Evolutionary conservation across 2,113 vertebrate species (phyloP).

Genomic region (Protobothrops mucrosquamatus): DNA sequence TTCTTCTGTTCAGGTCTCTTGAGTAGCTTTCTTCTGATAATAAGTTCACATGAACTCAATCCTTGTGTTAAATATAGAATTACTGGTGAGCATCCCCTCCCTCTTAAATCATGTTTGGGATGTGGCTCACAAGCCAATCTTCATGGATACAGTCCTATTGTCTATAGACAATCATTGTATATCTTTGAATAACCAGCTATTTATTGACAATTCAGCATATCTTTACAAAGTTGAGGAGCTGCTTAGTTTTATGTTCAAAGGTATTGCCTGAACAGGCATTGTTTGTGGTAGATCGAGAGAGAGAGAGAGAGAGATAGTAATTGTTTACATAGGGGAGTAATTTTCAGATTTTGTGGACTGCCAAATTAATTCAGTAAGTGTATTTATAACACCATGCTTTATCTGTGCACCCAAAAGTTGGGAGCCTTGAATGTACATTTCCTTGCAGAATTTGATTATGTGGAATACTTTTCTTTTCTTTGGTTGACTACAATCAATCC

Average conservation of each 20-base stretch:
- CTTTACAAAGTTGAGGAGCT: background rate
- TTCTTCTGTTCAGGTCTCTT: background rate
- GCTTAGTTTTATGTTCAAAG: background rate
- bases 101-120: background rate
- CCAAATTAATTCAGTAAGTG: background rate
- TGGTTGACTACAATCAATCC: background rate
- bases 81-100: background rate
- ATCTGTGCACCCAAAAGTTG: background rate
- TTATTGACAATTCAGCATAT: background rate
- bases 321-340: background rate
- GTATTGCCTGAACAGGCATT: background rate
- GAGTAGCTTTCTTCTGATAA: background rate
- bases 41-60: background rate
- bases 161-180: background rate
- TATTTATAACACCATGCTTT: background rate
- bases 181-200: background rate
- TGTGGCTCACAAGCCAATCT: background rate
- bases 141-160: background rate
- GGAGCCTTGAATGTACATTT: background rate
- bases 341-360: background rate
- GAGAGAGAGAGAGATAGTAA: background rate
- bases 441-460: background rate
- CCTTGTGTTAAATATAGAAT: background rate
- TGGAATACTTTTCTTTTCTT: background rate
- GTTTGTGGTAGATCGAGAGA: background rate